Conservation (phyloP, 64 coral and sea anemone genomes). For the Anthopleura sola region DNA sequence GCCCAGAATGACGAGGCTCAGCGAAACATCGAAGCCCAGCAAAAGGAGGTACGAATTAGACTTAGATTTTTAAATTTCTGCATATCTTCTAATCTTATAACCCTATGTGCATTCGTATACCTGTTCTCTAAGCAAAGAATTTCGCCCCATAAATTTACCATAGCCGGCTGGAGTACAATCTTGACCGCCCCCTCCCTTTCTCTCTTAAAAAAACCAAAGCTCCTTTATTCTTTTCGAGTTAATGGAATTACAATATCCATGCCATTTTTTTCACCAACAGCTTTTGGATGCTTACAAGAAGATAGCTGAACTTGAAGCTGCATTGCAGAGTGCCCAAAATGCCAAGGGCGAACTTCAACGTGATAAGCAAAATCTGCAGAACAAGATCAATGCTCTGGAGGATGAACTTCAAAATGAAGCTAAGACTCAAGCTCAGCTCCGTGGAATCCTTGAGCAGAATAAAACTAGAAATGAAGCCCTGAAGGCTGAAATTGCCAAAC, state of each 20-base stretch:
- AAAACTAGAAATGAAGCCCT: conserved; percentile 80
- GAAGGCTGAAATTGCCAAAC: conserved; percentile 70
- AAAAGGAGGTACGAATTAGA: conserved; percentile 37
- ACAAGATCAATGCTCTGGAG: conserved; percentile 70
- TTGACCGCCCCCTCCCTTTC: too few relatives aligned
- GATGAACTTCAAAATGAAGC: conserved; percentile 92
- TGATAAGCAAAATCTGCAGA: conserved; percentile 65
- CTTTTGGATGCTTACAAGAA: conserved; percentile 80
- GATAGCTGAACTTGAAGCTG: conserved; percentile 85
- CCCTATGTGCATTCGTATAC: too few relatives aligned
- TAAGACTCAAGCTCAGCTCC: conserved; percentile 80
- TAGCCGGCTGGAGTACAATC: too few relatives aligned
- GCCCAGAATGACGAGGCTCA: conserved; percentile 64
- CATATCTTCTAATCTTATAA: too few relatives aligned
- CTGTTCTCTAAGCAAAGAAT: too few relatives aligned
- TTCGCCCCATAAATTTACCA: too few relatives aligned
- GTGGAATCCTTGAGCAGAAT: conserved; percentile 74
- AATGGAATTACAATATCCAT: not conserved
- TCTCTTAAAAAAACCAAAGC: too few relatives aligned
- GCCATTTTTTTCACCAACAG: not conserved
- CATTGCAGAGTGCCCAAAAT: conserved; percentile 60
- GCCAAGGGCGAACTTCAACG: conserved; percentile 68
- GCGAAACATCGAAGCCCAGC: conserved; percentile 78
- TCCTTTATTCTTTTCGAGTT: not conserved
- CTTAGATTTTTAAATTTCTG: not conserved